Evolutionary conservation across 1,140 invertebrate species (phyloP).

Genomic region (Zaprionus nigranus): DNA sequence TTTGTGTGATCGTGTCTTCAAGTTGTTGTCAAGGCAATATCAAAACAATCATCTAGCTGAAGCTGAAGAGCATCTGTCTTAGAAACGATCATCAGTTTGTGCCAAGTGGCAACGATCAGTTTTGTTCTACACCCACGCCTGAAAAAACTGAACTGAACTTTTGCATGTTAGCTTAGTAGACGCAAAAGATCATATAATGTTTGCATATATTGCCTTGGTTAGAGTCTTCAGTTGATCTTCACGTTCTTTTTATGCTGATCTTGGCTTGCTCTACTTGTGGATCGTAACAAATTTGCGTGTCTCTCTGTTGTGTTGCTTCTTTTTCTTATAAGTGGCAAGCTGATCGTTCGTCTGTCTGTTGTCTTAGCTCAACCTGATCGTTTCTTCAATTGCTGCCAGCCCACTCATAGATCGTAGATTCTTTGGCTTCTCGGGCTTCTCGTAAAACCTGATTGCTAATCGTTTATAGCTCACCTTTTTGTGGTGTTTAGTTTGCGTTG

Average conservation of each 20-base stretch:
- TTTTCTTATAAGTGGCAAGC: constrained; percentile 21
- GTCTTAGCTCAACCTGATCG: constrained; percentile 11
- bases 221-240: constrained; percentile 4
- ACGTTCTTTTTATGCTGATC: constrained; percentile 7
- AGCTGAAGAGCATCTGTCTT: background rate
- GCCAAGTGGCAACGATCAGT: constrained; percentile 17
- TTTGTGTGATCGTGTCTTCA: background rate
- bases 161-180: background rate
- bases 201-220: background rate
- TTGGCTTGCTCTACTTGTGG: constrained; percentile 26
- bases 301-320: background rate
- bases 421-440: constrained; percentile 18
- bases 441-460: constrained; percentile 69
- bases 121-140: constrained; percentile 28
- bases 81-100: constrained; percentile 20
- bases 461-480: constrained; percentile 67
- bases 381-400: constrained; percentile 8
- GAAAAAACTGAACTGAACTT: background rate
- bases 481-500: constrained; percentile 54
- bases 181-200: background rate
- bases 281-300: constrained; percentile 30
- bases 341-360: background rate
- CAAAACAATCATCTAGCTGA: background rate
- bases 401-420: constrained; percentile 17
- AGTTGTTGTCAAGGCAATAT: background rate